These are phyloP conservation scores for Corythaixoides concolor DNA, from an alignment of 2,113 vertebrate genomes.

Conservation along the genomic window DNA sequence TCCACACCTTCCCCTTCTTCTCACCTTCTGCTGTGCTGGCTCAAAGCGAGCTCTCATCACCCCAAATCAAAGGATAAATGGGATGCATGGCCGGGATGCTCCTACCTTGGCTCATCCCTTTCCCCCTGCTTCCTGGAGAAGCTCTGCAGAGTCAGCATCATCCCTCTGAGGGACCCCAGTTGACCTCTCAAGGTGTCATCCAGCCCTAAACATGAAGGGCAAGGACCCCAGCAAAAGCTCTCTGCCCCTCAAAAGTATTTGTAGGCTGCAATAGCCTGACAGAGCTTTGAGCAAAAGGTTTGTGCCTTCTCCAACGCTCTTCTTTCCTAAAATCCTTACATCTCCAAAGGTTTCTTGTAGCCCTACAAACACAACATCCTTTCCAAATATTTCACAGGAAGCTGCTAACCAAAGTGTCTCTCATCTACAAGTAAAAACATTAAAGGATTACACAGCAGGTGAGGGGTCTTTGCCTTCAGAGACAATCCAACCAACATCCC, in stretches of 20 bases:
- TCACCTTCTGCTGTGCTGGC: neutral
- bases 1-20: neutral
- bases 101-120: neutral
- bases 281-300: neutral
- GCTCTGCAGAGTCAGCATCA: rapidly evolving
- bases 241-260: neutral
- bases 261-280: neutral
- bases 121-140: neutral
- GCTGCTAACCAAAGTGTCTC: rapidly evolving
- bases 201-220: neutral
- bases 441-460: neutral
- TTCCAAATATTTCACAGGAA: rapidly evolving
- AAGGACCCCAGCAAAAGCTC: neutral
- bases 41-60: neutral
- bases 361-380: neutral
- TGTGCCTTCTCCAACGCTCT: neutral
- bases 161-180: rapidly evolving
- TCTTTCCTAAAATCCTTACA: neutral
- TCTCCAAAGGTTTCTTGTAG: neutral
- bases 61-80: neutral
- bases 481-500: neutral
- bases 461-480: neutral
- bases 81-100: neutral
- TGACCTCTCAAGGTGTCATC: neutral
- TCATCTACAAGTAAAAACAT: neutral